A percentile compares a stretch with the other conserved stretches of the same genome.
Conservation (phyloP, 2,888 invertebrate species). For the Zaprionus bogoriensis region DNA sequence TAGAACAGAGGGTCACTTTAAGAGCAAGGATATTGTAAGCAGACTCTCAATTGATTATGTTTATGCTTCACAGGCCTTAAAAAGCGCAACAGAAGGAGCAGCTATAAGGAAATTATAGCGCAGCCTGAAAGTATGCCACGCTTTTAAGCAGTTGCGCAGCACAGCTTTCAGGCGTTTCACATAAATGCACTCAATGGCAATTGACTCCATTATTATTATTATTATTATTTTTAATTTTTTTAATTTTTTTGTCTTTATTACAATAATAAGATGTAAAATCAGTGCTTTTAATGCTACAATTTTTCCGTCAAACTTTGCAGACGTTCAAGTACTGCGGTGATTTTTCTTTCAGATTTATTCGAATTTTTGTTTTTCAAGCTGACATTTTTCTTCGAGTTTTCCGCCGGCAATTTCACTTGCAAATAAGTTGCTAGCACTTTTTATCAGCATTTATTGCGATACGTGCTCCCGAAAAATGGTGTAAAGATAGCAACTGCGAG, state of each 20-base stretch:
- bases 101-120: too few relatives aligned
- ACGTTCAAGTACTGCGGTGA: not conserved
- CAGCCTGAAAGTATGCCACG: not conserved
- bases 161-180: not conserved
- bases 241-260: too few relatives aligned
- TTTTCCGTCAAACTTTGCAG: not conserved
- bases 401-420: constrained; percentile 42
- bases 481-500: not conserved
- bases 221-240: too few relatives aligned
- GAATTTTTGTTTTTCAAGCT: constrained; percentile 10
- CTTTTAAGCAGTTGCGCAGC: not conserved
- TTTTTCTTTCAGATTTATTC: not conserved
- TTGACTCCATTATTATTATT: too few relatives aligned
- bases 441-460: constrained; percentile 43
- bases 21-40: too few relatives aligned
- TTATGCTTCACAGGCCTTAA: too few relatives aligned
- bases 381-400: constrained; percentile 1
- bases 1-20: too few relatives aligned
- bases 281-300: not conserved
- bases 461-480: constrained; percentile 20
- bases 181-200: not conserved
- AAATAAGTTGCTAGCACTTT: constrained; percentile 45
- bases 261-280: too few relatives aligned
- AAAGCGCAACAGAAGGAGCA: too few relatives aligned
- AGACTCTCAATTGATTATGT: too few relatives aligned